Conservation (phyloP, 1,140 invertebrate genomes). For the Solenopsis fugax region DNA sequence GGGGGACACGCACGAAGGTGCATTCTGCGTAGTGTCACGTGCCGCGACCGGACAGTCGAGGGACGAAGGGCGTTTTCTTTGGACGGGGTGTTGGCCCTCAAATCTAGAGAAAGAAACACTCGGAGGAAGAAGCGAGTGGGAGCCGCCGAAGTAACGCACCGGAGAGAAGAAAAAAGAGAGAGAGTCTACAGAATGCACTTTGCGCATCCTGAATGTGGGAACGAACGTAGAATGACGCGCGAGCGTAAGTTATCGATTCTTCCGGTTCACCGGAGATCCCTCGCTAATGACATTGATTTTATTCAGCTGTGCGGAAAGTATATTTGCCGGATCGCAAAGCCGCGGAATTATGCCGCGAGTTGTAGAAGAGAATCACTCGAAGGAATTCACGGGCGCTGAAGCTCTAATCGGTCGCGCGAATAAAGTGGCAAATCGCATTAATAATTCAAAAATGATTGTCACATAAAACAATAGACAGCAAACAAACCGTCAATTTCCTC, state of each 20-base stretch:
- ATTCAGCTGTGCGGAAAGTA: slow-evolving; percentile 35
- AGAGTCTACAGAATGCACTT: not conserved
- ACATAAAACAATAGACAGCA: not conserved
- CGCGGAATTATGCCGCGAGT: slow-evolving; percentile 1
- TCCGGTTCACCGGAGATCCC: slow-evolving; percentile 3
- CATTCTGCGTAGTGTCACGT: slow-evolving; percentile 59
- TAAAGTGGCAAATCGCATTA: not conserved
- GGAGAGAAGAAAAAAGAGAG: not conserved
- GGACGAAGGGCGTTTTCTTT: slow-evolving; percentile 26
- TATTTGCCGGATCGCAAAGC: slow-evolving; percentile 16
- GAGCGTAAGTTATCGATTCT: slow-evolving; percentile 26
- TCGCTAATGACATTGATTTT: slow-evolving; percentile 37
- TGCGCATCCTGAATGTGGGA: slow-evolving; percentile 1
- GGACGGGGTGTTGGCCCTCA: slow-evolving; percentile 2
- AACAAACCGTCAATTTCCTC: not conserved
- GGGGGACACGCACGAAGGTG: slow-evolving; percentile 44
- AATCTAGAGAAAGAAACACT: not conserved
- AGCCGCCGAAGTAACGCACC: not conserved
- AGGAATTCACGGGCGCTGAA: not conserved
- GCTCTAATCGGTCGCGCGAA: slow-evolving; percentile 3
- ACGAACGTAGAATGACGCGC: not conserved
- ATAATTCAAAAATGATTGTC: not conserved
- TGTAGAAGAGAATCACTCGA: not conserved
- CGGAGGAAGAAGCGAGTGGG: not conserved
- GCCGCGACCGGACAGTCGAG: slow-evolving; percentile 33